Evolutionary conservation across 2,888 invertebrate genomes (phyloP).

Genomic region (Conus canariensis): DNA sequence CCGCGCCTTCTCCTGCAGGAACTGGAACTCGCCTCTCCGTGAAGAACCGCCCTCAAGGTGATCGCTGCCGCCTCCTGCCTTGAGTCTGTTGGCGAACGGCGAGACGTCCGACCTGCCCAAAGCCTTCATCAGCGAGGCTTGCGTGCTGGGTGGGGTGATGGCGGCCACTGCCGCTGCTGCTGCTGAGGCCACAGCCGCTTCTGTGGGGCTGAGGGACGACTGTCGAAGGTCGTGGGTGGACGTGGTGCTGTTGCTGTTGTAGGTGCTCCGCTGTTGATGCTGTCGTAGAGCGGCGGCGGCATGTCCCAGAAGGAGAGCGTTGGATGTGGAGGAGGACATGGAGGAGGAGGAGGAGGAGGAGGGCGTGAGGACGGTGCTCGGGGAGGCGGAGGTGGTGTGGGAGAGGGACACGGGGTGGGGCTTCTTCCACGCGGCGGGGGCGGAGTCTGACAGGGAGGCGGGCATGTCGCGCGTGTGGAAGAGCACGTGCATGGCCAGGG

Average conservation of each 20-base stretch:
- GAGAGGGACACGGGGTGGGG: neutral
- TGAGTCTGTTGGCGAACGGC: neutral
- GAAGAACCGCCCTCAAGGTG: neutral
- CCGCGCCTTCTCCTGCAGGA: neutral
- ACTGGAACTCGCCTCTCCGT: neutral
- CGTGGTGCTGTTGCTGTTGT: neutral
- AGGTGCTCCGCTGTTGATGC: neutral
- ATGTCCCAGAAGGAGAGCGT: neutral
- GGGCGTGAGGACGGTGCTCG: neutral
- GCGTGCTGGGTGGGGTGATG: neutral
- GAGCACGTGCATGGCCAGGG: constrained; percentile 77
- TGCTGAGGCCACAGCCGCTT: neutral
- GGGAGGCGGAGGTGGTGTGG: neutral
- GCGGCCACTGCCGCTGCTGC: constrained; percentile 21
- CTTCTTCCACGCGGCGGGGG: neutral
- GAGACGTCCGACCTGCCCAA: neutral
- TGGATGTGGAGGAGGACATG: neutral
- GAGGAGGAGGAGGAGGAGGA: neutral
- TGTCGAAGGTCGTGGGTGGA: neutral
- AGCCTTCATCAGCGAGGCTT: neutral
- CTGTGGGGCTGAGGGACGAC: constrained; percentile 13
- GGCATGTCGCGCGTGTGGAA: constrained; percentile 54
- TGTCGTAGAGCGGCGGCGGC: constrained; percentile 24
- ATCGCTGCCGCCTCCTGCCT: too few relatives aligned
- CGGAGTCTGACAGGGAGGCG: neutral